Percentiles rank a stretch among this genome's conserved stretches.
Conservation (phyloP, 1,140 invertebrate genomes). For the Drosophila albomicans region DNA sequence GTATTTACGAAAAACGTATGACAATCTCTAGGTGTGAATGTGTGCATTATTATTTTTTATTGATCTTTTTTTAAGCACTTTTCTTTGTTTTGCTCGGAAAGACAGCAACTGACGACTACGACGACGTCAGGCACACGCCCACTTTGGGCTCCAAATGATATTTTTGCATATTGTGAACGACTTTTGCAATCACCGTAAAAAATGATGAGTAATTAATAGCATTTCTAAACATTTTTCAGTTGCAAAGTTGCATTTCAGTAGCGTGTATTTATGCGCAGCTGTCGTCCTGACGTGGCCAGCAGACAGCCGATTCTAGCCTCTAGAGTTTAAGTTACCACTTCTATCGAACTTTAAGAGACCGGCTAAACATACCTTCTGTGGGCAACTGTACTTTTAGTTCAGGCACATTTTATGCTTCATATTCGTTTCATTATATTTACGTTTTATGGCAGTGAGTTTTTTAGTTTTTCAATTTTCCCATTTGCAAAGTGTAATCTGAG, state of each 20-base stretch:
- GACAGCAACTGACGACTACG: constrained; percentile 48
- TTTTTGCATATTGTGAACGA: constrained; percentile 14
- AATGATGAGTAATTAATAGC: constrained; percentile 53
- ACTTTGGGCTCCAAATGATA: constrained; percentile 14
- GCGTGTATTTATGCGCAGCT: constrained; percentile 32
- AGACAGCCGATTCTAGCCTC: not conserved
- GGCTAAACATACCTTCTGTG: constrained; percentile 1
- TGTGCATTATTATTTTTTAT: constrained; percentile 59
- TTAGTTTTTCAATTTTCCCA: not conserved
- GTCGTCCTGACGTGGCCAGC: constrained; percentile 39
- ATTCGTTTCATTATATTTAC: not conserved
- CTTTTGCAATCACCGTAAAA: constrained; percentile 12
- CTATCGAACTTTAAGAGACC: not conserved
- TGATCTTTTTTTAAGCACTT: constrained; percentile 67
- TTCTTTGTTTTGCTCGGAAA: constrained; percentile 28
- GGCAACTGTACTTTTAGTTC: constrained; percentile 29
- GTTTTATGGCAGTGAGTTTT: not conserved
- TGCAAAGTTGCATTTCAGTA: not conserved
- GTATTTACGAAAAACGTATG: not conserved
- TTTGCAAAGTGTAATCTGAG: not conserved
- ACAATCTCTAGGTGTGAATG: constrained; percentile 4
- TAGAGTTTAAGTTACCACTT: not conserved
- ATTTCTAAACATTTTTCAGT: constrained; percentile 38
- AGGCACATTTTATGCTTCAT: not conserved
- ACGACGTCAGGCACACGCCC: constrained; percentile 46